These are phyloP conservation scores for Bucco capensis DNA, from an alignment of 2,113 vertebrate species.

Conservation along the genomic window DNA sequence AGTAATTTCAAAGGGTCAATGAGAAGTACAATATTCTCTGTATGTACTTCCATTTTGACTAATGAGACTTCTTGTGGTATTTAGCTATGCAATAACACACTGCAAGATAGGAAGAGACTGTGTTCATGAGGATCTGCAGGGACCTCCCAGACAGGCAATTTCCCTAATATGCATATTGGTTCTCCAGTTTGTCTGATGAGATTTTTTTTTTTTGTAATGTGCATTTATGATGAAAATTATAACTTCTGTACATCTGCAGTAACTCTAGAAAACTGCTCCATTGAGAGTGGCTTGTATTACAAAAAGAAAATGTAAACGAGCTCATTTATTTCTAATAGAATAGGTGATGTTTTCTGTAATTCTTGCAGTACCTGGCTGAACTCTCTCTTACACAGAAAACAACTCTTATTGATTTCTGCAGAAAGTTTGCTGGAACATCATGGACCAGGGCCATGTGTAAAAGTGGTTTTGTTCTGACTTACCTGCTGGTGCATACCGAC, in stretches of 20 bases:
- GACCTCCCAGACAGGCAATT: not conserved
- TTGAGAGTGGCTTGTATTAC: not conserved
- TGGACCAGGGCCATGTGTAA: not conserved
- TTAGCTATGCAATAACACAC: not conserved
- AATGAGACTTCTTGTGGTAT: not conserved
- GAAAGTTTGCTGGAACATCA: not conserved
- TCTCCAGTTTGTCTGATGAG: conserved; percentile 11
- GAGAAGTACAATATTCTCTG: conserved; percentile 1
- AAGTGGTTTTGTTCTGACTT: not conserved
- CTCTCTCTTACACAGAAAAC: not conserved
- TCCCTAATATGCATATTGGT: not conserved
- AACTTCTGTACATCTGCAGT: conserved; percentile 12
- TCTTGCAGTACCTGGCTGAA: not conserved
- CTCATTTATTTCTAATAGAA: conserved; percentile 39
- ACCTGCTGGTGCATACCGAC: not conserved
- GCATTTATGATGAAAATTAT: conserved; percentile 42
- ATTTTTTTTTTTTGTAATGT: conserved; percentile 13
- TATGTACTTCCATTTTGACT: not conserved
- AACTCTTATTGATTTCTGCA: not conserved
- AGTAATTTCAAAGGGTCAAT: not conserved
- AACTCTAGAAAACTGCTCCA: conserved; percentile 34
- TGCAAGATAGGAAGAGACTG: not conserved
- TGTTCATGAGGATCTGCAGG: not conserved
- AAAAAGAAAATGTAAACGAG: conserved; percentile 38
- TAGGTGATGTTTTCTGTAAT: not conserved